phyloP scores from a whole-genome alignment of 2,113 vertebrate species.

The Otis tarda region DNA sequence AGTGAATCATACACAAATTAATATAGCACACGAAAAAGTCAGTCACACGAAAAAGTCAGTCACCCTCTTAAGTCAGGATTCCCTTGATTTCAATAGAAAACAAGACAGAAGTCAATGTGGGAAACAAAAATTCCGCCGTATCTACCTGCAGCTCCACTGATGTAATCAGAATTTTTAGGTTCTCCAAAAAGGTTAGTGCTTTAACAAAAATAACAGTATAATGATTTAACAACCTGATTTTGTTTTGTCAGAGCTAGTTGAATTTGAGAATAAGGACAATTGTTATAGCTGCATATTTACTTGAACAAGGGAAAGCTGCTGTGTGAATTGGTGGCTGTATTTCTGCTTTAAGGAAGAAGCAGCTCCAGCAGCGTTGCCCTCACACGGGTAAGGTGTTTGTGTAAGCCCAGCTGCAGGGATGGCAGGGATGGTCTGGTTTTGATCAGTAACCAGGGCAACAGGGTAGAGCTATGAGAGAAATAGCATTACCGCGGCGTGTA shows the following conservation, averaged over 20 bases:
- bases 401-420: background rate
- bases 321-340: background rate
- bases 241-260: background rate
- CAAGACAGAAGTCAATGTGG: background rate
- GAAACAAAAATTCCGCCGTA: background rate
- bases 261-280: background rate
- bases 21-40: background rate
- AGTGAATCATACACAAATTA: background rate
- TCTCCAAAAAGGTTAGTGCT: background rate
- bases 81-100: background rate
- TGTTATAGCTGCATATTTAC: background rate
- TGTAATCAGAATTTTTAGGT: background rate
- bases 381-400: background rate
- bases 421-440: background rate
- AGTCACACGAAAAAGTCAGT: background rate
- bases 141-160: background rate
- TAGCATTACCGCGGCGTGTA: background rate
- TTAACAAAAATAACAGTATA: background rate
- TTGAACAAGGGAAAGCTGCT: background rate
- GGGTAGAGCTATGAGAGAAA: background rate
- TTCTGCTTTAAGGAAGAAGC: background rate
- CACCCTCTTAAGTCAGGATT: background rate
- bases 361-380: background rate
- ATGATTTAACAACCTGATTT: background rate
- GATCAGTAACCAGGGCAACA: slow-evolving; percentile 44